A percentile compares a stretch with the other conserved stretches of the same genome.
phyloP scores from a whole-genome alignment of 2,888 invertebrate species.

The Dichetophora obliterata region DNA sequence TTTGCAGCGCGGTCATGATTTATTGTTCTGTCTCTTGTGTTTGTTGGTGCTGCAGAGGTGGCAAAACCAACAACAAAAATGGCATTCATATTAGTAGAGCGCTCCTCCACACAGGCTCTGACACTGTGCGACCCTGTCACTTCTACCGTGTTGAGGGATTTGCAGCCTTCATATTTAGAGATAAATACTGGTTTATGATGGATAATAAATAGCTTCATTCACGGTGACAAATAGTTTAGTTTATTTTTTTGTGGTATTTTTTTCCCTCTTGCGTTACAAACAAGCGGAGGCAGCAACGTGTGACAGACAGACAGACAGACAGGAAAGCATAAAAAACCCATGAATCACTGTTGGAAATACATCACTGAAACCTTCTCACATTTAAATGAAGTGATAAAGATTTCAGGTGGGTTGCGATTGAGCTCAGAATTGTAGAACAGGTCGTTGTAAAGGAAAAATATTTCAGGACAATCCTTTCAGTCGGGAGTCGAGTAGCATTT shows the following conservation, averaged over 20 bases:
- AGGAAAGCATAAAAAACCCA: slow-evolving; percentile 16
- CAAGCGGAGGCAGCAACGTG: background rate
- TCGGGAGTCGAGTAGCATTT: too few relatives aligned
- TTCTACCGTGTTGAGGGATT: slow-evolving; percentile 42
- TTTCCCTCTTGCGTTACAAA: background rate
- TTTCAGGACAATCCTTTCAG: too few relatives aligned
- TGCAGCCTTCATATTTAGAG: slow-evolving; percentile 56
- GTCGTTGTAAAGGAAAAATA: too few relatives aligned
- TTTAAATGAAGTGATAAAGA: slow-evolving; percentile 9
- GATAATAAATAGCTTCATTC: slow-evolving; percentile 67
- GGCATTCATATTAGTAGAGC: slow-evolving; percentile 3
- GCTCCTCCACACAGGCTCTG: slow-evolving; percentile 17
- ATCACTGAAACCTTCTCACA: slow-evolving; percentile 1
- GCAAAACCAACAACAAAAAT: slow-evolving; percentile 17
- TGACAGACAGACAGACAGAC: slow-evolving; percentile 9
- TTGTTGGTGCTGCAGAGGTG: slow-evolving; percentile 33
- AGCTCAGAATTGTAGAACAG: too few relatives aligned
- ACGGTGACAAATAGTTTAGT: slow-evolving; percentile 66
- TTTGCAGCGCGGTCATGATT: slow-evolving; percentile 21
- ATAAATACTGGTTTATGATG: slow-evolving; percentile 67
- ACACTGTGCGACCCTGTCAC: slow-evolving; percentile 12
- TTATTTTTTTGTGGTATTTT: slow-evolving; percentile 46
- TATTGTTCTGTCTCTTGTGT: slow-evolving; percentile 28
- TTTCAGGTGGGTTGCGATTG: slow-evolving; percentile 1
- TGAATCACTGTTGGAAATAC: slow-evolving; percentile 14